phyloP scores from a whole-genome alignment of 2,888 invertebrate genomes.

The Trachelus tabidus region DNA sequence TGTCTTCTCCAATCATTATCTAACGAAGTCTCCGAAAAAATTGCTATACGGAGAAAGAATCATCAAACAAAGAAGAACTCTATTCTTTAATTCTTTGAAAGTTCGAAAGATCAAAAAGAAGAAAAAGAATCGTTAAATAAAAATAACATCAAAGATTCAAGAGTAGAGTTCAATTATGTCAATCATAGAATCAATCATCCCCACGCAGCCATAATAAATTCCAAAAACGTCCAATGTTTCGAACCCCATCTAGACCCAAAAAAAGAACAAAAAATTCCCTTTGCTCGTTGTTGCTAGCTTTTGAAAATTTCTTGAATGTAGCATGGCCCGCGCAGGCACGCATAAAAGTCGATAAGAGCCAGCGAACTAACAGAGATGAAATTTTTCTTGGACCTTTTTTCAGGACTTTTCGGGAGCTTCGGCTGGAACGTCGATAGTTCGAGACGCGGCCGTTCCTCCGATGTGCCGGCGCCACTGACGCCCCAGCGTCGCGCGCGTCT shows the following conservation, averaged over 20 bases:
- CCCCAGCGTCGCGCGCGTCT: conserved; percentile 60
- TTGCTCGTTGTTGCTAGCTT: conserved; percentile 64
- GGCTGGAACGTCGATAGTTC: conserved; percentile 52
- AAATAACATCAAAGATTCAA: not conserved
- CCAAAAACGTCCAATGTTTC: not conserved
- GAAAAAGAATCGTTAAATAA: not conserved
- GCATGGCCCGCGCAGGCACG: conserved; percentile 58
- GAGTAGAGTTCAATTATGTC: not conserved
- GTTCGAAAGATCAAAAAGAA: not conserved
- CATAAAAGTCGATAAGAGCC: not conserved
- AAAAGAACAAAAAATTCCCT: conserved; percentile 16
- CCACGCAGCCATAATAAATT: not conserved
- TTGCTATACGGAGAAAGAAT: not conserved
- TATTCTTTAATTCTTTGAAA: not conserved
- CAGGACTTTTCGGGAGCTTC: conserved; percentile 60
- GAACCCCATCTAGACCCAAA: not conserved
- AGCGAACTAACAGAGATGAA: conserved; percentile 37
- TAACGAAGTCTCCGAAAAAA: not conserved
- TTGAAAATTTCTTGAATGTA: conserved; percentile 58
- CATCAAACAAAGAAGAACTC: not conserved
- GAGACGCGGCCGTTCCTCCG: conserved; percentile 37
- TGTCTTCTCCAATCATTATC: not conserved
- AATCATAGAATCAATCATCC: not conserved
- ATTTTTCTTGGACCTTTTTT: conserved; percentile 29
- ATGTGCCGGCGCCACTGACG: conserved; percentile 56